phyloP scores from a whole-genome alignment of 2,797 vertebrate genomes.

The Sarcophilus harrisii region DNA sequence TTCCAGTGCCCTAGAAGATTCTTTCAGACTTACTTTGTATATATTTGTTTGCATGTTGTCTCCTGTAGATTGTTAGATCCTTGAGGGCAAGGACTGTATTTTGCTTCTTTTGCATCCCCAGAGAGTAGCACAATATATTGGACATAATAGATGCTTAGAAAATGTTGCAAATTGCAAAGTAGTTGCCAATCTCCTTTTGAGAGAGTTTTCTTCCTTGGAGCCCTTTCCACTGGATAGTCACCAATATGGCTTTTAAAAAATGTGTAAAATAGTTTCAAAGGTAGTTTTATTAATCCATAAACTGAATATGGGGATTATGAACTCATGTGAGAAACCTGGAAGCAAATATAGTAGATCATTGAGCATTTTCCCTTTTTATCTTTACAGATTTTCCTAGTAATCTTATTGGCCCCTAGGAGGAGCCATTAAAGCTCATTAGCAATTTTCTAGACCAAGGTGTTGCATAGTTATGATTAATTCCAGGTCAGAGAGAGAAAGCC shows the following conservation, averaged over 20 bases:
- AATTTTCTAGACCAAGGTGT: conserved; percentile 59
- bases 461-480: conserved; percentile 74
- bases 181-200: background rate
- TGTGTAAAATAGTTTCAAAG: background rate
- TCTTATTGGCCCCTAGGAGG: conserved; percentile 59
- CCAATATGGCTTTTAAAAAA: background rate
- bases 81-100: background rate
- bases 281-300: background rate
- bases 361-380: background rate
- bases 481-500: conserved; percentile 74
- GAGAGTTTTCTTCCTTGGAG: background rate
- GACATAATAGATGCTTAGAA: background rate
- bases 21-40: background rate
- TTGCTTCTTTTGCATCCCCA: background rate
- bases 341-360: conserved; percentile 10
- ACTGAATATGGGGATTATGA: background rate
- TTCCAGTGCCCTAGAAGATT: background rate
- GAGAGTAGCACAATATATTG: background rate
- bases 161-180: background rate
- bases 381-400: conserved; percentile 53
- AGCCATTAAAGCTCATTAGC: conserved; percentile 76
- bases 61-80: background rate
- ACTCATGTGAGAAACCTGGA: background rate
- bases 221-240: background rate
- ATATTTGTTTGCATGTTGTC: background rate